Evolutionary conservation across 2,797 vertebrate genomes (phyloP), one percentile per base, ranked within the genome.

Genomic region (Pantherophis vulpinus): DNA sequence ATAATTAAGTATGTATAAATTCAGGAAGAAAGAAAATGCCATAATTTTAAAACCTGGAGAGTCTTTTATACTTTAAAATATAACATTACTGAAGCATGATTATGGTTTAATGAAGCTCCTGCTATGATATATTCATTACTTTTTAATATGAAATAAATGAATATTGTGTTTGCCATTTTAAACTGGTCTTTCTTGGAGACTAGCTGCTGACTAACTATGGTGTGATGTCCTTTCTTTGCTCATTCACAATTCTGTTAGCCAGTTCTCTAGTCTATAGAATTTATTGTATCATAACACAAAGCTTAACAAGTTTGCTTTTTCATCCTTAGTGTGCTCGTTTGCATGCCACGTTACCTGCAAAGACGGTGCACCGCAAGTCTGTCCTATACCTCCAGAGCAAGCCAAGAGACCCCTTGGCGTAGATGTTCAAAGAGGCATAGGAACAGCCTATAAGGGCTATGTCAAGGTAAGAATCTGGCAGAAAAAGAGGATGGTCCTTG

Each of bases 371-470:
- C 99, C 99, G 92, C 98, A 98, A 96, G 98, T 99, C 95, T 99
- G 99, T 97, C 99, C 99, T 87, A 99, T 99, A 95, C 99, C 99
- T 54, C 97, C 98, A 0, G 99, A 99, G 96, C 99, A 99, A 96
- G 98, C 99, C 95, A 99, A 99, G 98, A 98, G 99, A 93, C 99
- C 99, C 3, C 98, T 99, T 91, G 99, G 99, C 55, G 98, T 99
- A 91, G 99, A 99, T 12, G 99, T 99, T 90, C 99, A 99, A 97
- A 97, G 99, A 92, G 99, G 99, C 95, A 99, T 99, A 92, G 99
- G 99, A 91, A 99, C 99, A 0, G 99, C 99, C 54, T 99, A 99
- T 97, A 99, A 99, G 96, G 99, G 99, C 90, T 99, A 98, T 11
- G 99, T 99, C 95, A 98, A 98, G 98, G 99, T 99, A 97, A 98